Evolutionary conservation across 2,888 invertebrate genomes (phyloP).

Genomic region (Lasioglossum malachurum): DNA sequence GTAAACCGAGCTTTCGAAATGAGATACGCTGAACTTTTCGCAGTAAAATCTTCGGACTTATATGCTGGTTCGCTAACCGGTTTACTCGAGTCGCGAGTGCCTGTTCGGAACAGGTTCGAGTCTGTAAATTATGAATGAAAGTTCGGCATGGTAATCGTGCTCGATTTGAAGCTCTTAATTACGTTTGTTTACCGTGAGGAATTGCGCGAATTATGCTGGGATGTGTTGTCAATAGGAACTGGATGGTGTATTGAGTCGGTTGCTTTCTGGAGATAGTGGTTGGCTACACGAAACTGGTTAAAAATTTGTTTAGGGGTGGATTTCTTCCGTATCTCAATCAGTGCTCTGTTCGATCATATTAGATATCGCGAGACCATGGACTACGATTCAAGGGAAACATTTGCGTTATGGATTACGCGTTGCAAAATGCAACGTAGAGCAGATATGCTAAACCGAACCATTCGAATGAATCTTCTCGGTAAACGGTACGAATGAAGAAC

Average conservation of each 20-base stretch:
- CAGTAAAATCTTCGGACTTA: neutral
- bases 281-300: too few species aligned
- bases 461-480: neutral
- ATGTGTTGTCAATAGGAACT: neutral
- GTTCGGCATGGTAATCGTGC: neutral
- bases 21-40: neutral
- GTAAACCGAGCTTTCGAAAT: neutral
- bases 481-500: neutral
- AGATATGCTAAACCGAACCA: neutral
- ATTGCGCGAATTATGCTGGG: neutral
- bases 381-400: too few species aligned
- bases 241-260: neutral
- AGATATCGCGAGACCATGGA: too few species aligned
- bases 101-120: neutral
- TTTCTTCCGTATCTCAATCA: too few species aligned
- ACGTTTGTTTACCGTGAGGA: neutral
- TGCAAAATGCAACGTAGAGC: slow-evolving; percentile 56
- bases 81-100: neutral
- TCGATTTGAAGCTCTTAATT: neutral
- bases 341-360: too few species aligned
- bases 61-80: neutral
- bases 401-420: slow-evolving; percentile 63
- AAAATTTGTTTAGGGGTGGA: too few species aligned
- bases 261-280: neutral
- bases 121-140: slow-evolving; percentile 3